Conservation (phyloP, 2,797 vertebrate species). For the Antennarius maculatus region DNA sequence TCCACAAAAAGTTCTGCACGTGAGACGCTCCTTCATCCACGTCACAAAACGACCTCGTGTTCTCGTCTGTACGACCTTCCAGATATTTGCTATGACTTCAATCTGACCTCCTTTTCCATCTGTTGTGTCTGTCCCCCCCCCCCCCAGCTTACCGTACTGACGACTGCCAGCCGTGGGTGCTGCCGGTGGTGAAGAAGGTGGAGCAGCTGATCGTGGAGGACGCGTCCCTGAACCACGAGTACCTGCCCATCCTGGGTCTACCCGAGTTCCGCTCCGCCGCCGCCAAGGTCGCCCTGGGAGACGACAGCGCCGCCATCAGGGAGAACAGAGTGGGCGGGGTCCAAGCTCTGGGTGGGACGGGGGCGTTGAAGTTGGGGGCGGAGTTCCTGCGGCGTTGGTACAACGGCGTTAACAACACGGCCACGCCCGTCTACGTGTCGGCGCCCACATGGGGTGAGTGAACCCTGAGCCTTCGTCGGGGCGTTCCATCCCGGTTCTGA, state of each 20-base stretch:
- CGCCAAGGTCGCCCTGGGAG: constrained; percentile 90
- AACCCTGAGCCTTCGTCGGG: neutral
- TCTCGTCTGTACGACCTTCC: no score
- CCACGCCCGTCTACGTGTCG: constrained; percentile 93
- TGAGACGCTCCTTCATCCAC: no score
- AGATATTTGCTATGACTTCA: no score
- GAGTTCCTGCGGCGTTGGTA: constrained; percentile 94
- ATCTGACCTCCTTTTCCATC: no score
- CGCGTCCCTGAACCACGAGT: constrained; percentile 91
- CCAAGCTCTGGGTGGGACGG: constrained; percentile 91
- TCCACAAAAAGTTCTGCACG: no score
- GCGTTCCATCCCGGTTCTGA: no score
- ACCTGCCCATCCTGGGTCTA: constrained; percentile 93
- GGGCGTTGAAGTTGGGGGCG: constrained; percentile 90
- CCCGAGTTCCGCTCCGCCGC: constrained; percentile 89
- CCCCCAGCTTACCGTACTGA: constrained; percentile 93
- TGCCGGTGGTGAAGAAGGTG: constrained; percentile 96
- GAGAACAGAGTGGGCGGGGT: constrained; percentile 91
- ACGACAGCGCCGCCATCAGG: constrained; percentile 87
- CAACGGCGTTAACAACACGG: constrained; percentile 91
- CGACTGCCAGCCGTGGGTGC: constrained; percentile 92
- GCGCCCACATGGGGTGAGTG: constrained; percentile 94
- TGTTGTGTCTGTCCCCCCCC: constrained; percentile 9
- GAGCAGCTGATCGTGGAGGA: constrained; percentile 89
- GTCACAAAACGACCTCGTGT: no score